Conservation (phyloP, 2,797 vertebrate species). For the Peromyscus aztecus region DNA sequence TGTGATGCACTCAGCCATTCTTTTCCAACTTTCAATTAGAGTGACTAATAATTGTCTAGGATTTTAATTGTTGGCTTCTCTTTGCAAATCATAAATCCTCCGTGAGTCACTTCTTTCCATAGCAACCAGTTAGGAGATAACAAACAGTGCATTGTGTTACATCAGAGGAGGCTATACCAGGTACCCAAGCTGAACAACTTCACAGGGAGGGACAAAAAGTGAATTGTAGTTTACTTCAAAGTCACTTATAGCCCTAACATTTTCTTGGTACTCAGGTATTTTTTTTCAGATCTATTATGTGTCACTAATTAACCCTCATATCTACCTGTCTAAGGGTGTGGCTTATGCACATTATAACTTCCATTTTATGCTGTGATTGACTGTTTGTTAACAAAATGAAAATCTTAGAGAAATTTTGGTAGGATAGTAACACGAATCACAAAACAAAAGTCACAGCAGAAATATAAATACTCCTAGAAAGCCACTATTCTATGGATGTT, state of each 20-base stretch:
- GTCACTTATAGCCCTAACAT: not conserved
- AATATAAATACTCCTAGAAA: not conserved
- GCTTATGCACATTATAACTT: slow-evolving; percentile 22
- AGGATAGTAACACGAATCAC: not conserved
- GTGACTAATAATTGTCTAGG: not conserved
- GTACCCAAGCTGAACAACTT: not conserved
- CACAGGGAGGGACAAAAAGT: slow-evolving; percentile 25
- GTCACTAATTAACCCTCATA: slow-evolving; percentile 21
- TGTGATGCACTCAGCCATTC: not conserved
- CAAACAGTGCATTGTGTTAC: not conserved
- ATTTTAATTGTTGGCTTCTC: slow-evolving; percentile 36
- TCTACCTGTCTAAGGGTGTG: not conserved
- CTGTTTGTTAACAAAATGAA: slow-evolving; percentile 35
- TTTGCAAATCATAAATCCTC: not conserved
- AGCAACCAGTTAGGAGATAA: slow-evolving; percentile 21
- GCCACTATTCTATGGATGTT: not conserved
- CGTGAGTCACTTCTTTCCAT: slow-evolving; percentile 46
- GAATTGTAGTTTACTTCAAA: slow-evolving; percentile 44
- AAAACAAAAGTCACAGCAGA: not conserved
- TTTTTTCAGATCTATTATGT: slow-evolving; percentile 18
- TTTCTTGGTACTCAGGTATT: not conserved
- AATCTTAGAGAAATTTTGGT: slow-evolving; percentile 6
- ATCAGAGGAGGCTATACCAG: not conserved
- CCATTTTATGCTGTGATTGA: not conserved
- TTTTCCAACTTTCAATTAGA: not conserved